Percentiles rank a stretch among this genome's conserved stretches.
phyloP scores from a whole-genome alignment of 1,140 invertebrate genomes.

The Penaeus chinensis region DNA sequence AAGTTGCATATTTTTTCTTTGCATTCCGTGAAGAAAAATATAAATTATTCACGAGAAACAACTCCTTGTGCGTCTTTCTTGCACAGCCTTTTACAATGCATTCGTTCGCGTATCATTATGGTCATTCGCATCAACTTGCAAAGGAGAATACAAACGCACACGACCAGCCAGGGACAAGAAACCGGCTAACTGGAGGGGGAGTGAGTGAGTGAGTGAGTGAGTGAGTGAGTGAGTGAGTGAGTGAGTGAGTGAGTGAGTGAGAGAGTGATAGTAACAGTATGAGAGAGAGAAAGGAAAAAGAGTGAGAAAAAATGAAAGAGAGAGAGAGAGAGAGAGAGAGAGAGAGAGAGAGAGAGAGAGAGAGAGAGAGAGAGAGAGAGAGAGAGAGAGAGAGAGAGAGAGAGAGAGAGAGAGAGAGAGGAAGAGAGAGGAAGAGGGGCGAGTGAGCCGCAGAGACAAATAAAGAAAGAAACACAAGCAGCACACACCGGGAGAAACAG shows the following conservation, averaged over 20 bases:
- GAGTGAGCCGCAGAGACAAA: not conserved
- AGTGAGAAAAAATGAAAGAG: not conserved
- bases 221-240: not conserved
- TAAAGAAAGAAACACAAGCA: no score
- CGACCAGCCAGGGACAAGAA: not conserved
- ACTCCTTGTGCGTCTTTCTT: no score
- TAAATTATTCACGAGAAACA: no score
- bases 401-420: slow-evolving; percentile 9
- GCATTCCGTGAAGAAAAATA: no score
- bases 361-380: not conserved
- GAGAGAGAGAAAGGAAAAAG: not conserved
- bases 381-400: slow-evolving; percentile 9
- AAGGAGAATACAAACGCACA: no score
- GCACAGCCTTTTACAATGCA: no score
- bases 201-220: not conserved
- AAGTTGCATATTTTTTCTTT: no score
- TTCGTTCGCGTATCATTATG: no score
- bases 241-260: not conserved
- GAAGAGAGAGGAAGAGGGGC: slow-evolving; percentile 2
- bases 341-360: not conserved
- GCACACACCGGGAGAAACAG: no score
- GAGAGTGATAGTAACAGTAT: not conserved
- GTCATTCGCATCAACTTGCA: no score
- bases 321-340: not conserved
- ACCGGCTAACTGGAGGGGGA: not conserved